Evolutionary conservation across 2,113 vertebrate species (phyloP).

Genomic region (Miniopterus natalensis): DNA sequence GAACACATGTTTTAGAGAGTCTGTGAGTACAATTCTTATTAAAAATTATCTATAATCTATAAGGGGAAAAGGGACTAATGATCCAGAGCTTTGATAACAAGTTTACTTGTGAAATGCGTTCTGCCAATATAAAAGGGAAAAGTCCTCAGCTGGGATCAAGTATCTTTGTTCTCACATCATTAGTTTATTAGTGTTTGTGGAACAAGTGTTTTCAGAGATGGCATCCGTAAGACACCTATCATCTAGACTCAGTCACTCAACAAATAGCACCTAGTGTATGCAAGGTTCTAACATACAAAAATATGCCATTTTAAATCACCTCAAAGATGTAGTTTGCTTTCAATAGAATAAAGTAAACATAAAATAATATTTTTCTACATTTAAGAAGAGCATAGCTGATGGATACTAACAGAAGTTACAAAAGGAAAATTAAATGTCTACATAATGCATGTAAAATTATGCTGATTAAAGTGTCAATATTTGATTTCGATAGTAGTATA

Average conservation of each 20-base stretch:
- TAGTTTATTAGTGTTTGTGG: background rate
- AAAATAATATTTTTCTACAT: background rate
- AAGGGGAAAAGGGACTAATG: background rate
- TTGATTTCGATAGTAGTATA: background rate
- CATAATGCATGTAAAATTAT: background rate
- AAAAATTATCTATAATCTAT: background rate
- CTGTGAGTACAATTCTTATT: background rate
- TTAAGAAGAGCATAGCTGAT: background rate
- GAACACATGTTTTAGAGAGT: background rate
- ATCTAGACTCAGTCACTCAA: too few species aligned
- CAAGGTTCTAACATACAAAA: background rate
- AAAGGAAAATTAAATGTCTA: background rate
- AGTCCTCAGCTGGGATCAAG: background rate
- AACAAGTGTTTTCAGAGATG: background rate
- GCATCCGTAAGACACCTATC: rapidly evolving
- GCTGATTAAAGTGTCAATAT: background rate
- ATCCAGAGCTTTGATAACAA: background rate
- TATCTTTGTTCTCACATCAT: background rate
- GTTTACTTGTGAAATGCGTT: background rate
- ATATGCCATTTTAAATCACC: background rate
- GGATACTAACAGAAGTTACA: too few species aligned
- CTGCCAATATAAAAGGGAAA: background rate
- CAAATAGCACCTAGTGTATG: background rate
- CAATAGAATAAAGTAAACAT: constrained; percentile 19
- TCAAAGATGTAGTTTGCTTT: background rate